Evolutionary conservation across 1,140 invertebrate species (phyloP), one percentile per base, ranked within the genome.

Genomic region (Cecropterus lyciades): DNA sequence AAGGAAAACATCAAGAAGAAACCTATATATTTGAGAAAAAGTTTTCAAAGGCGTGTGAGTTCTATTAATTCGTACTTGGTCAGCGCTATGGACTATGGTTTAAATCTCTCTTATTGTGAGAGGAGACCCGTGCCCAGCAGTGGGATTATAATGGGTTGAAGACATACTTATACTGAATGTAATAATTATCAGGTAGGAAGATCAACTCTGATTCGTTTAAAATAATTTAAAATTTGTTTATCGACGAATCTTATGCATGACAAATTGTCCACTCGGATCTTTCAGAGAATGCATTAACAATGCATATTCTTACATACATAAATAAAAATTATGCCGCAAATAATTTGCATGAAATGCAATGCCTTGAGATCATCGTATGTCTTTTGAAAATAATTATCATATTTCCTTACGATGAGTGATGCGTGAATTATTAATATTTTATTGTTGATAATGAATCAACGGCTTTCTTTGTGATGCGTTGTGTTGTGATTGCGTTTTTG

Each of bases 381-480:
- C 53, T 43, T 56, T 37, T 16, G n/a, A 56, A 1, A 42, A 43
- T 42, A 17, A 56, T 56, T 24, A 56, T 43, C 53, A 43, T 45
- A 45, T 27, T 30, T 24, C 42, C 17, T 3, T 17, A 15, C 24
- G 27, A 30, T 15, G 24, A 59, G 20, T 14, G 27, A 17, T 57
- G 13, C 24, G 27, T 59, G 43, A 59, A 59, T 37, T 57, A 30
- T 46, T 59, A 43, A 57, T 45, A 6, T 48, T 59, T 59, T 11
- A 59, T 37, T 33, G 56, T 46, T 15, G 13, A 10, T 48, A 48
- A 48, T 37, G 42, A 46, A 30, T 48, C 45, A 48, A 37, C 1
- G 16, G 43, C 56, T 60, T 60, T 60, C 56, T 46, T 60, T 60
- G 43, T 48, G 45, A 60, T 37, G 56, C 15, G 56, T 60, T 27